Percentiles rank a stretch among this genome's conserved stretches.
Conservation (phyloP, 2,113 vertebrate species). For the Natator depressus region DNA sequence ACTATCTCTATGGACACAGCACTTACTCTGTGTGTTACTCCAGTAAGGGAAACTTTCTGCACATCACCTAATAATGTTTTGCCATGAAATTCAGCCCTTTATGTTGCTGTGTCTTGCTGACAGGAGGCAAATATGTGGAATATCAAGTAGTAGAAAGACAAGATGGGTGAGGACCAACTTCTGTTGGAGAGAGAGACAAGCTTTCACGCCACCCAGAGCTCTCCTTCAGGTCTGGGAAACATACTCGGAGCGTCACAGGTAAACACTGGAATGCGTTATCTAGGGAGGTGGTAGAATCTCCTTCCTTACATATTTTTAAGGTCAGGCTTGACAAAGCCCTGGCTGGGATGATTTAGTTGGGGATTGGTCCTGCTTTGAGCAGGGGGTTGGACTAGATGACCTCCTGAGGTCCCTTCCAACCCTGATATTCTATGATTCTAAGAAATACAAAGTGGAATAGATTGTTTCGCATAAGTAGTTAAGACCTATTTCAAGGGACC, state of each 20-base stretch:
- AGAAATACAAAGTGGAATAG: neutral
- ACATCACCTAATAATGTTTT: neutral
- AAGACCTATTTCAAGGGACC: neutral
- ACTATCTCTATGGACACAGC: neutral
- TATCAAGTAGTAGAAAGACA: neutral
- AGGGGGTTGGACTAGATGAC: no score
- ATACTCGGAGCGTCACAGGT: neutral
- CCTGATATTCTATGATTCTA: no score
- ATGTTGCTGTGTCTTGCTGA: neutral
- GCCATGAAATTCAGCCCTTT: neutral
- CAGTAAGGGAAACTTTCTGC: neutral
- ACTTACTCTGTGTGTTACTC: neutral
- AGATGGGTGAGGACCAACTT: neutral
- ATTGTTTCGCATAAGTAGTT: neutral
- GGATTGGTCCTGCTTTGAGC: no score
- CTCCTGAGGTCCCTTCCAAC: no score
- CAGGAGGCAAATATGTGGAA: neutral
- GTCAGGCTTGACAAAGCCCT: no score
- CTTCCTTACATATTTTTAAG: no score
- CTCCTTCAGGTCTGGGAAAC: neutral
- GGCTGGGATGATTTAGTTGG: no score
- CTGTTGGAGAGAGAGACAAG: neutral
- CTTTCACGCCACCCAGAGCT: neutral
- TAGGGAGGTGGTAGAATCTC: no score
- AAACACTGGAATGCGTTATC: no score